These are phyloP conservation scores for Bufo gargarizans DNA, from an alignment of 2,113 vertebrate genomes.

Conservation along the genomic window DNA sequence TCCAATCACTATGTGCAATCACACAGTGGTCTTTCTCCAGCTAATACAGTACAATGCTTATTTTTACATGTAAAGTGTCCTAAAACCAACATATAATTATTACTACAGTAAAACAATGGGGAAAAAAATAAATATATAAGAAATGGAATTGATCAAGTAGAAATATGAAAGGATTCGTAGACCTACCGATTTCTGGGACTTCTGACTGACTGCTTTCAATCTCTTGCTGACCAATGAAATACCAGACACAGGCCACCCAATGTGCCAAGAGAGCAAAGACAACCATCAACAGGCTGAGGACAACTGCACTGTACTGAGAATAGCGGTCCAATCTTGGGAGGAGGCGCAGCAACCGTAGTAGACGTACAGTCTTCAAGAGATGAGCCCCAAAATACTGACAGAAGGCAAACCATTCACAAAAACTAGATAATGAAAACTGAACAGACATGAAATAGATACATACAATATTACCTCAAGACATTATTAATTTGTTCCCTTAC, in stretches of 20 bases:
- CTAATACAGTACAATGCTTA: neutral
- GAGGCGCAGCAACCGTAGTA: conserved; percentile 70
- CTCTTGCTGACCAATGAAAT: conserved; percentile 73
- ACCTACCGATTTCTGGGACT: conserved; percentile 70
- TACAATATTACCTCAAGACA: too few species aligned
- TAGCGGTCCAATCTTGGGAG: conserved; percentile 71
- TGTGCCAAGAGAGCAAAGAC: conserved; percentile 73
- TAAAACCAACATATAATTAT: neutral
- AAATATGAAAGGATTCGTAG: neutral
- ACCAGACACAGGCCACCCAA: conserved; percentile 75
- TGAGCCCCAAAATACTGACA: conserved; percentile 72
- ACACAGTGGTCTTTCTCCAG: too few species aligned
- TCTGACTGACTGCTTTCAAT: conserved; percentile 68
- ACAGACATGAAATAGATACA: neutral
- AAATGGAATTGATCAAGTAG: neutral
- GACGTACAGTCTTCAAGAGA: conserved; percentile 70
- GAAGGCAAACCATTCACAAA: neutral
- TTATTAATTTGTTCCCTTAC: too few species aligned
- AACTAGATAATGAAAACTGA: neutral
- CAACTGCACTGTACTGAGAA: conserved; percentile 70
- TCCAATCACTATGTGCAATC: too few species aligned
- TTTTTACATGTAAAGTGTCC: neutral
- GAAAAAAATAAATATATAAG: neutral
- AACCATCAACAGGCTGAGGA: conserved; percentile 72
- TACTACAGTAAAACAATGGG: neutral